Evolutionary conservation across 2,888 invertebrate genomes (phyloP), one percentile per base, ranked within the genome.

Genomic region (Ophion ellenae): DNA sequence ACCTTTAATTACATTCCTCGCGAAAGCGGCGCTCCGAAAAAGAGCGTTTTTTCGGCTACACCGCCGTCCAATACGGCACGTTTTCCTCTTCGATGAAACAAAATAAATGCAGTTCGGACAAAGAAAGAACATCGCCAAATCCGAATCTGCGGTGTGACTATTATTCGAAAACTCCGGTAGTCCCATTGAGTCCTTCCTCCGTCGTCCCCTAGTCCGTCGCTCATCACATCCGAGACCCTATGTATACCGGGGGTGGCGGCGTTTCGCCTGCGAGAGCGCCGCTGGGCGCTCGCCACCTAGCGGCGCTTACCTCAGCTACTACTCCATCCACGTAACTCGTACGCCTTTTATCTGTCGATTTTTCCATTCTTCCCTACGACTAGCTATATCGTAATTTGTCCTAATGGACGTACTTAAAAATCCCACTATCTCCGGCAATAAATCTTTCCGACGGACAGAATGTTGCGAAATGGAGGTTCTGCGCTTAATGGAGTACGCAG

Each of bases 1-100:
- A 83, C 80, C 83, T 85, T 85, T 78, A 81, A 86, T 86, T 76
- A 83, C 83, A 83, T 86, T 86, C 76, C 83, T 73, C 47, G 14
- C n/a, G 40, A 45, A 20, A 83, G 76, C 36, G 82, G 53, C 61
- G 67, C 28, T 47, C 63, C 57, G 59, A 61, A 76, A 83, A 85
- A 69, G 70, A 79, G 69, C 79, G 75, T 70, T 80, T 69, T 70
- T 69, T n/a, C 47, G 61, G 69, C 32, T 53, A 4, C 40, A 59
- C 40, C 24, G 63, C 45, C 24, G 28, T 20, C 47, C 70, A 28
- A 57, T 61, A 14, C n/a, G 47, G 24, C 63, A 64, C 28, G 45
- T 10, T 32, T 74, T 24, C 3, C 17, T 40, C 24, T n/a, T 20
- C 73, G 32, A 45, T 47, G 61, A 36, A 61, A 40, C 74, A n/a